Percentiles rank a stretch among this genome's conserved stretches.
Evolutionary conservation across 1,140 invertebrate genomes (phyloP).

Genomic region (Zaprionus ornatus): DNA sequence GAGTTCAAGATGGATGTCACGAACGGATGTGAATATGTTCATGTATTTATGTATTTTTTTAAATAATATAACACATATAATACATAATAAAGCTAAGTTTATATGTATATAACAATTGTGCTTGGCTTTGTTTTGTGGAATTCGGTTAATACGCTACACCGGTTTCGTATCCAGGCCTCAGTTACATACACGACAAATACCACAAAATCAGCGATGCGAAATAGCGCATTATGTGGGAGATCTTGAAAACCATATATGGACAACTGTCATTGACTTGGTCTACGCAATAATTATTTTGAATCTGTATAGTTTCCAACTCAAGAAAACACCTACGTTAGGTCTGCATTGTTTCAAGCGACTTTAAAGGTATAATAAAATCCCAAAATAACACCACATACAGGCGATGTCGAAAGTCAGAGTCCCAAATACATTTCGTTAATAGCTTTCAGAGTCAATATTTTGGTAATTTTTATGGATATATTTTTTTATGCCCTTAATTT

Average conservation of each 20-base stretch:
- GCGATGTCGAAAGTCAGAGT: background rate
- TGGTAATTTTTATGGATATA: background rate
- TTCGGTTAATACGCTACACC: constrained; percentile 10
- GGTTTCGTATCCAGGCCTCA: background rate
- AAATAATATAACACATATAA: background rate
- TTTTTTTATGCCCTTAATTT: constrained; percentile 9
- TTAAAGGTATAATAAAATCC: background rate
- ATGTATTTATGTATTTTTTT: no score
- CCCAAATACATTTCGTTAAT: background rate
- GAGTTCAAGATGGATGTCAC: constrained; percentile 9
- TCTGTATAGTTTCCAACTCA: background rate
- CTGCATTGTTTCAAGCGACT: background rate
- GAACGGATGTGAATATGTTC: background rate
- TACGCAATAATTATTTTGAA: background rate
- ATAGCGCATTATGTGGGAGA: constrained; percentile 10
- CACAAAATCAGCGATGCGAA: constrained; percentile 9
- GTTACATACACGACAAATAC: constrained; percentile 18
- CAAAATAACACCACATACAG: background rate
- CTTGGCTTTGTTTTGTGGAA: background rate
- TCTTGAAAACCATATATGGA: constrained; percentile 17
- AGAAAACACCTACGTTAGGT: background rate
- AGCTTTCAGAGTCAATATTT: background rate
- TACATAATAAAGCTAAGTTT: background rate
- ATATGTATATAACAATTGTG: background rate
- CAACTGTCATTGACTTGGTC: background rate